A percentile compares a stretch with the other conserved stretches of the same genome.
Conservation (phyloP, 2,888 invertebrate genomes). For the Rhaphigaster nebulosa region DNA sequence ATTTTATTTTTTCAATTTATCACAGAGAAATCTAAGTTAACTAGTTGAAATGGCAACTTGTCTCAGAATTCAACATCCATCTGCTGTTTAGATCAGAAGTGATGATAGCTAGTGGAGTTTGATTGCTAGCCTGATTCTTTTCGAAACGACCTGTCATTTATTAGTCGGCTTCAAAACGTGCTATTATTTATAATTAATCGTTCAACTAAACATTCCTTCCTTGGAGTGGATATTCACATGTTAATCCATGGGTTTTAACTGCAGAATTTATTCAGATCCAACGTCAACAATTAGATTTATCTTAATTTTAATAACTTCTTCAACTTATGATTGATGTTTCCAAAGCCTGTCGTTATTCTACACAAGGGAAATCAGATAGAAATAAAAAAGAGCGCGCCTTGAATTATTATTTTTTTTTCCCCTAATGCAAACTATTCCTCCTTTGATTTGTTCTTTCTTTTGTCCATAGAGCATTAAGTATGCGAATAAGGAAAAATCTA, state of each 20-base stretch:
- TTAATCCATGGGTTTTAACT: constrained; percentile 4
- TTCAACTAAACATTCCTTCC: background rate
- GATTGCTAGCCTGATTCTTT: constrained; percentile 15
- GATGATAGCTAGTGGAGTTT: constrained; percentile 1
- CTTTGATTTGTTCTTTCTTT: background rate
- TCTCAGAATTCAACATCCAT: background rate
- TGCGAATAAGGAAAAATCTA: background rate
- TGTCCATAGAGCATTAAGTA: background rate
- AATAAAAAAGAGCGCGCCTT: background rate
- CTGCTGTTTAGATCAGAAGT: background rate
- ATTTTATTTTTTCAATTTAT: background rate
- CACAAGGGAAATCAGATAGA: background rate
- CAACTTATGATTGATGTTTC: background rate
- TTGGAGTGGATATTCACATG: background rate
- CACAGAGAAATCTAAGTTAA: background rate
- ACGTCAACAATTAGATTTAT: background rate
- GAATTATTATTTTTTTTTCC: background rate
- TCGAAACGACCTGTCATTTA: constrained; percentile 10
- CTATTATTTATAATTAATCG: constrained; percentile 28
- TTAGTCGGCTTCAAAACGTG: constrained; percentile 1
- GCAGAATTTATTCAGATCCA: background rate
- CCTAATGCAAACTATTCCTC: background rate
- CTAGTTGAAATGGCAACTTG: background rate
- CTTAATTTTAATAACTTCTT: background rate
- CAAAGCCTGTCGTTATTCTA: background rate